Base-by-base conservation (phyloP, 2,888 invertebrate genomes). In the Lasius platythorax region DNA sequence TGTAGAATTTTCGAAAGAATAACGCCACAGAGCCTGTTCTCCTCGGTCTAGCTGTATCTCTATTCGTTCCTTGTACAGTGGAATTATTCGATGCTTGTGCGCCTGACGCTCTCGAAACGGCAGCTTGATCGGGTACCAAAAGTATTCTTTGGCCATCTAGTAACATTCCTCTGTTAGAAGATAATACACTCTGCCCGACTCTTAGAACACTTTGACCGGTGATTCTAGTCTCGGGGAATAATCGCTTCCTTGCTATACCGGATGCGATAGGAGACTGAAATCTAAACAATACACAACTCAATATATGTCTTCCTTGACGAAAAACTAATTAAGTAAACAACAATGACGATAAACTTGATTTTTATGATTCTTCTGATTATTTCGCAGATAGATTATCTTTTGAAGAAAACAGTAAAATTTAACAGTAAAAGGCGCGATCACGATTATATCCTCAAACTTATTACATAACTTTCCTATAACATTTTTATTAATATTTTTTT, bases 1-100 rank as follows among this genome's bases (percentile, higher is more conserved):
- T 97, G 95, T 99, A 99, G 93, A 99, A 98, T 98, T 99, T 95
- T 9, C 95, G 94, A 89, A 95, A 95, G 95, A 99, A 99, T 11
- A 99, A 96, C 0, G 96, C 96, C 9, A 97, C 94, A 50, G 97
- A 97, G 28, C 97, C 97, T 9, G 96, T 96, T 92, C 96, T 95
- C 89, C 96, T 96, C 1, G 97, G 96, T 91, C 95, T 95, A 58
- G 92, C 90, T 6, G 86, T 79, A n/a, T 94, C 94, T 28, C 92
- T 92, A 63, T 89, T 93, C 2, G 87, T 84, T 56, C 83, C 68
- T 58, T 74, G 84, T 28, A 79, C 46, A 2, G 46, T 15, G 3
- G 88, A 28, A 18, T 82, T 74, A 33, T 46, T 81, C 28, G 87
- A 79, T 8, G 78, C 53, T 79, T 73, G 87, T 40, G 66, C 50